Conservation (phyloP, 2,888 invertebrate genomes). For the Apeira syringaria region DNA sequence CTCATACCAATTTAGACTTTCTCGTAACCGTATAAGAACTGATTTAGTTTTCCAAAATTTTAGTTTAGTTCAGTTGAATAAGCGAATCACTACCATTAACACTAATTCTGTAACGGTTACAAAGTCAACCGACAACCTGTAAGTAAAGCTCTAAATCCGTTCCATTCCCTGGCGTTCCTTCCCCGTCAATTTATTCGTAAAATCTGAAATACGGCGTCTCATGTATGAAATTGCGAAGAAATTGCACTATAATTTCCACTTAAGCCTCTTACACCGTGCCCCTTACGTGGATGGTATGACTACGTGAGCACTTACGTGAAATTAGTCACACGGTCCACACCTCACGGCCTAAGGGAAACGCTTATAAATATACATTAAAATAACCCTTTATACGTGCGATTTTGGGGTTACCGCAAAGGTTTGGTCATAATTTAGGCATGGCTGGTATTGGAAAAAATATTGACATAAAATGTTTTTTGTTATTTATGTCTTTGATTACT, state of each 20-base stretch:
- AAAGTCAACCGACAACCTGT: not conserved
- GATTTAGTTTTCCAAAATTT: too few species aligned
- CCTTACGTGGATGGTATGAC: conserved; percentile 44
- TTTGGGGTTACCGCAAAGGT: too few species aligned
- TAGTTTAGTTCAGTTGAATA: too few species aligned
- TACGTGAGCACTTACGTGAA: conserved; percentile 59
- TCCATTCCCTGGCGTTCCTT: conserved; percentile 19
- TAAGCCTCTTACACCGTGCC: conserved; percentile 50
- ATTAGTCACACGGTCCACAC: conserved; percentile 50
- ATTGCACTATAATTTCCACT: conserved; percentile 54
- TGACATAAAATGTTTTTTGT: too few species aligned
- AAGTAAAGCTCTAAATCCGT: conserved; percentile 11
- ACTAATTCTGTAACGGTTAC: too few species aligned
- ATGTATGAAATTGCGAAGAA: conserved; percentile 41
- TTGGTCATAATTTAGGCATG: too few species aligned
- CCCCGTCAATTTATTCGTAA: conserved; percentile 32
- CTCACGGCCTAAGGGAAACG: conserved; percentile 36
- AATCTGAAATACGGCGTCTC: conserved; percentile 32
- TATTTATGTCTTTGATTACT: too few species aligned
- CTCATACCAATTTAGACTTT: too few species aligned
- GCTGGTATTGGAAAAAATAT: too few species aligned
- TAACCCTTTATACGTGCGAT: conserved; percentile 10
- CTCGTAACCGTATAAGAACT: too few species aligned
- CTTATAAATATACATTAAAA: conserved; percentile 42
- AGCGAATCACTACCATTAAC: too few species aligned